Base-by-base conservation (phyloP, 2,888 invertebrate species). In the Prosapia bicincta region DNA sequence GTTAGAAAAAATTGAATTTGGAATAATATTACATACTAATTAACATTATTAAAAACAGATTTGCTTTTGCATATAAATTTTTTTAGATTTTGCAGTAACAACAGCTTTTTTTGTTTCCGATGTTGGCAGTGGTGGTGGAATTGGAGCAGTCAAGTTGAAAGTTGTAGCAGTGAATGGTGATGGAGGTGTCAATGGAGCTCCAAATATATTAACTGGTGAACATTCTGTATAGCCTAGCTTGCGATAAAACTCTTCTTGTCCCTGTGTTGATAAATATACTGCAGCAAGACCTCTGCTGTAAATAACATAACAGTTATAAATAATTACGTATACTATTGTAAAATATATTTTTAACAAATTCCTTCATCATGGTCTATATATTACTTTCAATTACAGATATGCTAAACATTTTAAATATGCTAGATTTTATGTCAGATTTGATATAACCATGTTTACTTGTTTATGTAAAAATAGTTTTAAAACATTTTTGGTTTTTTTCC, bases 51-150 rank as follows among this genome's bases (percentile, higher is more conserved):
- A 10, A 54, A 54, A 54, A 20, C 3, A 5, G 20, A 54, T 54
- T 10, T 54, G 54, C 20, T 79, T 79, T 24, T 74, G 54, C 85
- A 86, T 85, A 70, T 83, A 85, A 23, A 84, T 85, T 81, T 85
- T 85, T 26, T 80, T 81, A n/a, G 81, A 80, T 77, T 81, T 79
- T 70, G 80, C 80, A 72, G 79, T 78, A 72, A 80, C 74, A 76
- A 80, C 80, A 76, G 80, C 80, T 78, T 74, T 82, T 78, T 77
- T 81, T 79, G 76, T 78, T 66, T 81, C 79, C 74, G 84, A 85
- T 83, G 85, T 83, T 68, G 86, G 86, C 68, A 86, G 85, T 69
- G 86, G 86, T 25, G 84, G 82, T 38, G 85, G 86, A 80, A 80
- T 74, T 24, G 78, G 78, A n/a, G 73, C 73, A 43, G 73, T 72